These are phyloP conservation scores for Cariama cristata DNA, from an alignment of 2,113 vertebrate genomes.

Conservation along the genomic window DNA sequence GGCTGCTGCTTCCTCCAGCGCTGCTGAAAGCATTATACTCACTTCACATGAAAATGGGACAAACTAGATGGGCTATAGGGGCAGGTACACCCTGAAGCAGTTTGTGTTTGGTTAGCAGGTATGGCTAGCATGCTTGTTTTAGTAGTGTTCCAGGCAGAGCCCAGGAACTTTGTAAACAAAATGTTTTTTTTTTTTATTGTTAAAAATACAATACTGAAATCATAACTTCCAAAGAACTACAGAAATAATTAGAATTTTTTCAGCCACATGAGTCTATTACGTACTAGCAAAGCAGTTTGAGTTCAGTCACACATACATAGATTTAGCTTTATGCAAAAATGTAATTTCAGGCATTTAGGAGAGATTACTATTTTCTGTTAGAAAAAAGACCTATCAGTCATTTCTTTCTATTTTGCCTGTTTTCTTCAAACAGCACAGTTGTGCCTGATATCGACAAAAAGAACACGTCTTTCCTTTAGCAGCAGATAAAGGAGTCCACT, in stretches of 20 bases:
- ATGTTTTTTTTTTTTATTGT: not conserved
- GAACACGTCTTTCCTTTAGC: not conserved
- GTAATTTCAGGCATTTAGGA: not conserved
- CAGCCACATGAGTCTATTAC: not conserved
- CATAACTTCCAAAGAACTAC: not conserved
- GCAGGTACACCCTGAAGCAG: not conserved
- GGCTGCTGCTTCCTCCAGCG: not conserved
- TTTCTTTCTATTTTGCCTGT: not conserved
- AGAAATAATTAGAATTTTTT: not conserved
- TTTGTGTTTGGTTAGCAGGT: not conserved
- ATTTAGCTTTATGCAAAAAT: not conserved
- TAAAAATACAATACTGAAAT: not conserved
- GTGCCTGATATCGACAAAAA: not conserved
- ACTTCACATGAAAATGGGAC: not conserved
- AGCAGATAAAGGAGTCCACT: not conserved
- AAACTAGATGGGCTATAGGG: not conserved
- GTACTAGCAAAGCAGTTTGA: not conserved
- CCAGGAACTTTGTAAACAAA: not conserved
- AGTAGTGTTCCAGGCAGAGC: not conserved
- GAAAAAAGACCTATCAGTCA: not conserved
- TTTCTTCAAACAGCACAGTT: not conserved
- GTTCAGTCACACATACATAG: not conserved
- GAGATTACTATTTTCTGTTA: not conserved
- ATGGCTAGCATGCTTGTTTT: not conserved
- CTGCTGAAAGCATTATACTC: not conserved